Base-by-base conservation (phyloP, 2,888 invertebrate genomes). In the Diplazon laetatorius region DNA sequence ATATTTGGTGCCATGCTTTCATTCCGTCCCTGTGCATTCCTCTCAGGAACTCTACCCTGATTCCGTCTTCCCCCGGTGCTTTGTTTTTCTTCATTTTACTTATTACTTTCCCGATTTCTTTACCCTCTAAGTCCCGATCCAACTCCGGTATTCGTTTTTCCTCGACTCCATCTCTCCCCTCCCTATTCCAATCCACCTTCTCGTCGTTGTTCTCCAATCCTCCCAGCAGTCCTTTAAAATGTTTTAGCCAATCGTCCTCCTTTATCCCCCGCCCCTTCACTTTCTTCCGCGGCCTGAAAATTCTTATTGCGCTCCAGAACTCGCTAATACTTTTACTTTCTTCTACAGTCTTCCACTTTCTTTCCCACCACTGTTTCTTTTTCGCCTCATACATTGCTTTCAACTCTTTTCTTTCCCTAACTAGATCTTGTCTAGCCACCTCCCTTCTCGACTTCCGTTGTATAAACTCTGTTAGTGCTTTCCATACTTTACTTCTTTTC, bases 81-180 rank as follows among this genome's bases (percentile, higher is more conserved):
- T 78, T 78, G 1, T 66, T 44, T 9, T 68, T 73, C 20, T 73
- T 74, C 63, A 62, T 74, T 20, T 52, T 35, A 14, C n/a, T 66
- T 20, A 59, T 37, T 6, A 22, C 42, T 10, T 10, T 12, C 8
- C 44, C 62, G 48, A 77, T 39, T 52, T 73, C 77, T 0, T 77
- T 66, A 2, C 48, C 2, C 16, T 44, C 44, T 9, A 78, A 62
- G 37, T 73, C 69, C 3, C 48, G 16, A 46, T 78, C 74, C 14
- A 78, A 12, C 8, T 69, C 69, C n/a, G n/a, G n/a, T n/a, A n/a
- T n/a, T n/a, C n/a, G n/a, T n/a, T n/a, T n/a, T n/a, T n/a, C n/a
- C n/a, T n/a, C n/a, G n/a, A n/a, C n/a, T n/a, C n/a, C n/a, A n/a
- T n/a, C n/a, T n/a, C n/a, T n/a, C n/a, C n/a, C n/a, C n/a, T n/a